phyloP scores from a whole-genome alignment of 1,140 invertebrate species.

The Bilobella aurantiaca region DNA sequence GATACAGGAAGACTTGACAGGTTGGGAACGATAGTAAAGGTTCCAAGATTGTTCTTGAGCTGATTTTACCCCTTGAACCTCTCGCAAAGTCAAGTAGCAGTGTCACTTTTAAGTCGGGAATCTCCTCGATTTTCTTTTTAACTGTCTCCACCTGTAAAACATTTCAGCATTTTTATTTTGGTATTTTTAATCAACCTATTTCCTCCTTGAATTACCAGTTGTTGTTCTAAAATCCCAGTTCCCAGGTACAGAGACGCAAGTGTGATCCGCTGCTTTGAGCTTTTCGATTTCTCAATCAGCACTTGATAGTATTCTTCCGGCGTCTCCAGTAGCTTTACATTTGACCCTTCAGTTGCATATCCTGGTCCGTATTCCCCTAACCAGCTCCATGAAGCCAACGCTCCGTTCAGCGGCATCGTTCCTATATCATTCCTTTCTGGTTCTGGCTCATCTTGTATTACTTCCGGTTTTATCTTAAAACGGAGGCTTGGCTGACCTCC shows the following conservation, averaged over 20 bases:
- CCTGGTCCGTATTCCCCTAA: conserved; percentile 52
- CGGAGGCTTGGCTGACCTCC: no score
- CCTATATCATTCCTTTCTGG: no score
- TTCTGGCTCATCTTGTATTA: no score
- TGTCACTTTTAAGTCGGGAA: conserved; percentile 56
- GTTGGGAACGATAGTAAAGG: conserved; percentile 55
- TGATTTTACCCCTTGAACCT: conserved; percentile 67
- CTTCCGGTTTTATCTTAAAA: no score
- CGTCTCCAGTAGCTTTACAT: conserved; percentile 58
- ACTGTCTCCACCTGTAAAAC: conserved; percentile 48
- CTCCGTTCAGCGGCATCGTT: no score
- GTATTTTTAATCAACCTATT: neutral
- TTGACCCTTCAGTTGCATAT: conserved; percentile 57
- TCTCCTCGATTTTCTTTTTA: conserved; percentile 46
- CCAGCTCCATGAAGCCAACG: conserved; percentile 50
- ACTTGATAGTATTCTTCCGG: conserved; percentile 65
- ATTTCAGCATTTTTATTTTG: neutral
- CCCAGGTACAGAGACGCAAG: conserved; percentile 90
- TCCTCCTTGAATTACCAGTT: conserved; percentile 50
- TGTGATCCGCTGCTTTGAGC: conserved; percentile 66
- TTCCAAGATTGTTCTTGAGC: conserved; percentile 66
- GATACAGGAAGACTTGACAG: conserved; percentile 59
- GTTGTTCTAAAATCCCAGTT: conserved; percentile 69
- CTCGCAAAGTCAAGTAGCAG: conserved; percentile 82
- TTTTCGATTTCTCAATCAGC: conserved; percentile 56